Evolutionary conservation across 1,140 invertebrate species (phyloP), one percentile per base, ranked within the genome.

Genomic region (Mercenaria mercenaria): DNA sequence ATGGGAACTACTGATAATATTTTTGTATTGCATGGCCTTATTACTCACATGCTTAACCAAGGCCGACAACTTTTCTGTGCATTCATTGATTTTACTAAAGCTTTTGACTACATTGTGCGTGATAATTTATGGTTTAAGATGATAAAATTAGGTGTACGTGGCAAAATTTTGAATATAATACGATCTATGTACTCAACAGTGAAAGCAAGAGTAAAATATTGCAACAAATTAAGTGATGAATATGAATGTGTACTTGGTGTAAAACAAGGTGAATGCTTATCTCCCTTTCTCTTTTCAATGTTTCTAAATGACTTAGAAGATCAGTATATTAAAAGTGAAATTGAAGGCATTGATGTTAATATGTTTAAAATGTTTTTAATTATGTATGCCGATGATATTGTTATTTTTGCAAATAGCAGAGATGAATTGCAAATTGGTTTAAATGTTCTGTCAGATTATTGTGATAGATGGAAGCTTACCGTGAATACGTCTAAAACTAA

Each of bases 381-480:
- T 10, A 20, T 89, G 23, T 90, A 90, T 77, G 67, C 80, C 69
- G 88, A 84, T 64, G 88, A 90, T 67, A 85, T 67, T 50, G 74
- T 80, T 37, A 61, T 90, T 23, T 84, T 90, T 50, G 47, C 81
- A 2, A 82, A 90, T 23, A 79, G 15, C 6, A 52, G n/a, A 77
- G 59, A 77, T 8, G 81, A 79, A 56, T 37, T 90, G 13, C 50
- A 90, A 67, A 29, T n/a, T 11, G n/a, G 32, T 37, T 29, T 90
- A 39, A 32, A 77, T 64, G 26, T 85, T 20, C 29, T 85, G 6
- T 23, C 11, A n/a, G 67, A 72, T 15, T 89, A 83, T 76, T 89
- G 89, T 39, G 20, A 79, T 26, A 81, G 0, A 43, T 81, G 74
- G 77, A 72, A 88, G 41, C 61, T 90, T 20, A 37, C 6, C 0